Conservation (phyloP, 2,113 vertebrate species). For the Ciconia stormi region DNA sequence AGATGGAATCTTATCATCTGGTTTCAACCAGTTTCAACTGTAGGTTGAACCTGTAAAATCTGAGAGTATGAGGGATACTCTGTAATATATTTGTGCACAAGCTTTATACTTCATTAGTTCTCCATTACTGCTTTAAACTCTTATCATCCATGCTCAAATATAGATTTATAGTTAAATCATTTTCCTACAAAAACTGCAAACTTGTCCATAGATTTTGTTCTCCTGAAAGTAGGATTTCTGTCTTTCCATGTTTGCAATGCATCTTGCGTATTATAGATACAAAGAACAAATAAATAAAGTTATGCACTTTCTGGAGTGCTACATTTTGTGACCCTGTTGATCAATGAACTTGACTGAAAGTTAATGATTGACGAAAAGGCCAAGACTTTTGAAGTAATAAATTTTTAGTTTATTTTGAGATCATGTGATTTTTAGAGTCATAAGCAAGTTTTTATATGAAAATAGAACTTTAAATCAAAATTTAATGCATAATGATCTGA, state of each 20-base stretch:
- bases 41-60: background rate
- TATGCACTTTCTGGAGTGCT: background rate
- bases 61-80: background rate
- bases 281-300: background rate
- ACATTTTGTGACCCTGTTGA: background rate
- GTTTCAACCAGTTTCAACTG: background rate
- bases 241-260: background rate
- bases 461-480: background rate
- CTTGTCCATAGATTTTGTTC: background rate
- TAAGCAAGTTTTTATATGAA: background rate
- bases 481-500: background rate
- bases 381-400: background rate
- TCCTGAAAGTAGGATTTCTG: background rate
- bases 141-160: background rate
- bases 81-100: background rate
- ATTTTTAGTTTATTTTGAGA: background rate
- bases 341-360: background rate
- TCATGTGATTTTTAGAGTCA: background rate
- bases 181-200: background rate
- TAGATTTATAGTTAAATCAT: background rate
- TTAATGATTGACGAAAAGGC: background rate
- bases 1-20: fast-evolving
- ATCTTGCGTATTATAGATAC: background rate
- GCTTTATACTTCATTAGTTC: background rate
- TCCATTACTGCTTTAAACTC: background rate